These are phyloP conservation scores for Dysidea cf. avara DNA, from an alignment of 37 sponge, comb jelly and placozoan species.

Conservation along the genomic window DNA sequence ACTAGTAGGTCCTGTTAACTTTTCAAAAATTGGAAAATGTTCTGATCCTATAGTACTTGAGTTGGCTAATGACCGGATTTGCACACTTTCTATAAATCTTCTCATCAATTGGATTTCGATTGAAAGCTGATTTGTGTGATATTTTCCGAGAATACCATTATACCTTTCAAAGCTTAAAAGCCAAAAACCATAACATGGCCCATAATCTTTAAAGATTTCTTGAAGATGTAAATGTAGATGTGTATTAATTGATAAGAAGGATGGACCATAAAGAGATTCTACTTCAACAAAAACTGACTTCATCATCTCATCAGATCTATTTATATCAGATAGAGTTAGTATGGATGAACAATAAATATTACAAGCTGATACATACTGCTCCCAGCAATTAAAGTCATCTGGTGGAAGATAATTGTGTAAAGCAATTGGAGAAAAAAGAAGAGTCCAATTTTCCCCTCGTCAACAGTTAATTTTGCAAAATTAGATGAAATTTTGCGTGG, in stretches of 20 bases:
- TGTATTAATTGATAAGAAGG: conserved; percentile 34
- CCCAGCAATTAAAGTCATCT: conserved; percentile 33
- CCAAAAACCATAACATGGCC: conserved; percentile 52
- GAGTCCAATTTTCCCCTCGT: conserved; percentile 51
- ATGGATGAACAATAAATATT: conserved; percentile 1
- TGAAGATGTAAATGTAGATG: conserved; percentile 42
- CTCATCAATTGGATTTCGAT: conserved; percentile 51
- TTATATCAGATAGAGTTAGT: conserved; percentile 10
- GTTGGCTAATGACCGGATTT: no score
- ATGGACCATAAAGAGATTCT: conserved; percentile 30
- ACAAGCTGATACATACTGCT: conserved; percentile 57
- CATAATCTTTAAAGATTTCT: conserved; percentile 45
- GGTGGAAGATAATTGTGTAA: conserved; percentile 14
- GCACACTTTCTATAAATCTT: no score
- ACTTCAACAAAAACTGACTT: conserved; percentile 7
- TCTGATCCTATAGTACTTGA: no score
- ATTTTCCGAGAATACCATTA: conserved; percentile 57
- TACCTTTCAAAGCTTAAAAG: conserved; percentile 47
- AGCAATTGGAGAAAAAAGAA: conserved; percentile 14
- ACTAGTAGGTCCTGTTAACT: no score
- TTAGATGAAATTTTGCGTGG: conserved; percentile 42
- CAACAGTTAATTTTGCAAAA: neutral
- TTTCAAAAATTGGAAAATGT: no score
- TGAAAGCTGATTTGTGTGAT: conserved; percentile 38
- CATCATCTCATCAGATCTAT: conserved; percentile 13